These are phyloP conservation scores for Phortica variegata DNA, from an alignment of 1,140 invertebrate species.

Conservation along the genomic window DNA sequence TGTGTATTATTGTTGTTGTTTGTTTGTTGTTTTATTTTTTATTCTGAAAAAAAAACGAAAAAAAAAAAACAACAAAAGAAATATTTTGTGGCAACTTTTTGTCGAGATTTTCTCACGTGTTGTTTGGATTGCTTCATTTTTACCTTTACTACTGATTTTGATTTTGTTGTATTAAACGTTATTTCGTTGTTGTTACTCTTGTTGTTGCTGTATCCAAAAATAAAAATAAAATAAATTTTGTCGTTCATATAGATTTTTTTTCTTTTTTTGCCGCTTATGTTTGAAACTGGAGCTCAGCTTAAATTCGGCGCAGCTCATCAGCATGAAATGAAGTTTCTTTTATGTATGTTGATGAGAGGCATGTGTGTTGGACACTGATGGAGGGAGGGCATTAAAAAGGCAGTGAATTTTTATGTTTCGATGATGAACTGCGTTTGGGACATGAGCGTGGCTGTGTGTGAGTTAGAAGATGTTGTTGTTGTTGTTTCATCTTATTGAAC, in stretches of 20 bases:
- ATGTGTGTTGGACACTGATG: too few relatives aligned
- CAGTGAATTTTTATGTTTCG: constrained; percentile 53
- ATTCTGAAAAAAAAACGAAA: too few relatives aligned
- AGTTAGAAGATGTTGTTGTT: neutral
- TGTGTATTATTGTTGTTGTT: constrained; percentile 3
- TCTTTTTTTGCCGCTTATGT: constrained; percentile 11
- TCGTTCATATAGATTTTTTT: too few relatives aligned
- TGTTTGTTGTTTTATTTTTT: constrained; percentile 17
- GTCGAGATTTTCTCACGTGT: constrained; percentile 53
- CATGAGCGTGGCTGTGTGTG: neutral
- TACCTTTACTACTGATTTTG: constrained; percentile 32
- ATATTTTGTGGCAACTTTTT: constrained; percentile 2
- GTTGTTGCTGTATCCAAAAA: constrained; percentile 20
- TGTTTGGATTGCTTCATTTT: constrained; percentile 52
- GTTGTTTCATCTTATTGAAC: too few relatives aligned
- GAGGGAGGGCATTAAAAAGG: too few relatives aligned
- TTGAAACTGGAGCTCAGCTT: constrained; percentile 42
- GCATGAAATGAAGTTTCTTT: constrained; percentile 51
- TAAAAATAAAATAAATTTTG: too few relatives aligned
- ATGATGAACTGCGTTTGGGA: constrained; percentile 53
- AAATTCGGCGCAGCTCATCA: constrained; percentile 41
- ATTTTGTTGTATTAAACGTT: constrained; percentile 33
- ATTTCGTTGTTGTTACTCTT: constrained; percentile 10
- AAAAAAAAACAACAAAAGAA: too few relatives aligned
- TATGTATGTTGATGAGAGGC: too few relatives aligned